Evolutionary conservation across 2,888 invertebrate genomes (phyloP).

Genomic region (Chelonus formosanus): DNA sequence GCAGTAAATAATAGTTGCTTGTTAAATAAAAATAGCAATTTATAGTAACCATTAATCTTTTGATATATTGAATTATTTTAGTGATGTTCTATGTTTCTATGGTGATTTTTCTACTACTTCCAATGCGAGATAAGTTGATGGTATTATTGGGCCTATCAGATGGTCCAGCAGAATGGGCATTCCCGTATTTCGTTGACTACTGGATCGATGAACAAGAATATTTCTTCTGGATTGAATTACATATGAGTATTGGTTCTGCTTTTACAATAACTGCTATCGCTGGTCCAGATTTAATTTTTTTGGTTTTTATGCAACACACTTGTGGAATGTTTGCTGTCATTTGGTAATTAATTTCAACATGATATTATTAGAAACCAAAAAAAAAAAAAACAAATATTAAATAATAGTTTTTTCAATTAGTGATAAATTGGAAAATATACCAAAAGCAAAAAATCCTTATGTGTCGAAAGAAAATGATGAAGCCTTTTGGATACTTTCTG

Average conservation of each 20-base stretch:
- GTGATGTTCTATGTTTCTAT: neutral
- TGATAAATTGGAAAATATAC: neutral
- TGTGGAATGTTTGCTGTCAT: conserved; percentile 19
- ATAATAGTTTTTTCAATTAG: neutral
- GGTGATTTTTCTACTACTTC: conserved; percentile 11
- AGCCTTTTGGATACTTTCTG: neutral
- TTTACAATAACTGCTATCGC: conserved; percentile 9
- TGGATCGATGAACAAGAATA: conserved; percentile 3
- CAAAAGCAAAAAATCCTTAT: neutral
- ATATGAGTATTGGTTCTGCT: conserved; percentile 5
- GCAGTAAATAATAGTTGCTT: neutral
- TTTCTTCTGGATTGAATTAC: conserved; percentile 8
- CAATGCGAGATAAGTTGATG: conserved; percentile 13
- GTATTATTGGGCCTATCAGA: conserved; percentile 1
- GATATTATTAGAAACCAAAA: neutral
- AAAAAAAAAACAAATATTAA: neutral
- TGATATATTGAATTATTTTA: neutral
- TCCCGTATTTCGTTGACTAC: conserved; percentile 10
- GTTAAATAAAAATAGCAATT: neutral
- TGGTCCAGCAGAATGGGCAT: conserved; percentile 8
- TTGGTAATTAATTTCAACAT: neutral
- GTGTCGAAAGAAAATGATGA: neutral
- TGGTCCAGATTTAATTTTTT: conserved; percentile 17
- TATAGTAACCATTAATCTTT: too few species aligned
- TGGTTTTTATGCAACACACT: conserved; percentile 19